These are phyloP conservation scores for Bombycilla garrulus DNA, from an alignment of 2,113 vertebrate species.

Conservation along the genomic window DNA sequence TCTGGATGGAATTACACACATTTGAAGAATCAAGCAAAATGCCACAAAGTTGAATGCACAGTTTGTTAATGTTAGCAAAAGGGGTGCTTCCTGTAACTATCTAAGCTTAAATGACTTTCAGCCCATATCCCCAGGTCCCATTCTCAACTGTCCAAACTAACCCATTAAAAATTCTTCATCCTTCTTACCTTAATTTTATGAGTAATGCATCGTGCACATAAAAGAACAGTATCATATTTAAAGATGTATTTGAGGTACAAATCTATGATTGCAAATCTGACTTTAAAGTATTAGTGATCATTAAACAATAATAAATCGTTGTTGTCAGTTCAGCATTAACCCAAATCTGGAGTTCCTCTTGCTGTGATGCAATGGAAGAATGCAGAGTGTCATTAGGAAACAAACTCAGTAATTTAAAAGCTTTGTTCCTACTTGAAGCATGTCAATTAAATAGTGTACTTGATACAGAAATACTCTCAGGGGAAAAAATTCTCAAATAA, in stretches of 20 bases:
- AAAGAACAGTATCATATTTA: not conserved
- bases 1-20: not conserved
- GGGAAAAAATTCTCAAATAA: not conserved
- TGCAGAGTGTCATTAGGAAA: not conserved
- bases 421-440: not conserved
- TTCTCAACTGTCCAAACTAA: not conserved
- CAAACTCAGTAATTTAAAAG: not conserved
- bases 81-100: not conserved
- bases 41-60: not conserved
- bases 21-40: not conserved
- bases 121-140: not conserved
- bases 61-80: not conserved
- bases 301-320: not conserved
- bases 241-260: not conserved
- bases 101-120: not conserved
- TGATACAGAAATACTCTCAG: not conserved
- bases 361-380: not conserved
- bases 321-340: not conserved
- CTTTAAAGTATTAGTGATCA: not conserved
- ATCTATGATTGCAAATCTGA: not conserved
- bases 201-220: not conserved
- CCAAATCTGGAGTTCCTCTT: not conserved
- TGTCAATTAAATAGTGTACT: not conserved
- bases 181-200: not conserved
- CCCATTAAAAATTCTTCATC: not conserved